phyloP scores from a whole-genome alignment of 2,113 vertebrate species.

The Mystacornis crossleyi region DNA sequence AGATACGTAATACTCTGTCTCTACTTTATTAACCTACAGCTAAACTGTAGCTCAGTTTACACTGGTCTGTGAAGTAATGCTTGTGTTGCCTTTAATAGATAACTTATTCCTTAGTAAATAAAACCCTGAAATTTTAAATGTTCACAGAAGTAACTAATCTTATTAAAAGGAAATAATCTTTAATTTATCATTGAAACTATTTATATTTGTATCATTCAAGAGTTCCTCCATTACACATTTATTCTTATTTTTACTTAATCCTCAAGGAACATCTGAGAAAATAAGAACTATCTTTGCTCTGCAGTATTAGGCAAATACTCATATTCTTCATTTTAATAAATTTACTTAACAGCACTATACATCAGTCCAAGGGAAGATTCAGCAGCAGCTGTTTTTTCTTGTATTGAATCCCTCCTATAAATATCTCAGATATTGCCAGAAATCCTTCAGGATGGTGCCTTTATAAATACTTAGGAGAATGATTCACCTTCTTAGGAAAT shows the following conservation, averaged over 20 bases:
- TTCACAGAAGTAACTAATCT: neutral
- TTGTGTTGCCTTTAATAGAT: neutral
- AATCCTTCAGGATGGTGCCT: neutral
- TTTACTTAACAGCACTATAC: neutral
- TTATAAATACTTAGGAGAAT: neutral
- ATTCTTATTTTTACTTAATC: neutral
- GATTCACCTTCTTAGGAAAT: neutral
- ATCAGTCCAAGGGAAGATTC: neutral
- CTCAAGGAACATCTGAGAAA: neutral
- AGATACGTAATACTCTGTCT: neutral
- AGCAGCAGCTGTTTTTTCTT: neutral
- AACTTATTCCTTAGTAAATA: neutral
- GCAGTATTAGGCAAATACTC: neutral
- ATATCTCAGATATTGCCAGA: neutral
- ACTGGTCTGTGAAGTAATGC: neutral
- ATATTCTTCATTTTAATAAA: conserved; percentile 2
- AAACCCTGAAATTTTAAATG: neutral
- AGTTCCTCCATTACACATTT: neutral
- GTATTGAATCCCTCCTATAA: neutral
- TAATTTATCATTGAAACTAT: neutral
- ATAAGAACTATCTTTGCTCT: neutral
- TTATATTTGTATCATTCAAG: neutral
- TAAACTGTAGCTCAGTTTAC: neutral
- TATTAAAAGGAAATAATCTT: neutral
- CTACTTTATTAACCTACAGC: neutral